A percentile compares a stretch with the other conserved stretches of the same genome.
Evolutionary conservation across 2,797 vertebrate species (phyloP).

Genomic region (Eospalax fontanierii): DNA sequence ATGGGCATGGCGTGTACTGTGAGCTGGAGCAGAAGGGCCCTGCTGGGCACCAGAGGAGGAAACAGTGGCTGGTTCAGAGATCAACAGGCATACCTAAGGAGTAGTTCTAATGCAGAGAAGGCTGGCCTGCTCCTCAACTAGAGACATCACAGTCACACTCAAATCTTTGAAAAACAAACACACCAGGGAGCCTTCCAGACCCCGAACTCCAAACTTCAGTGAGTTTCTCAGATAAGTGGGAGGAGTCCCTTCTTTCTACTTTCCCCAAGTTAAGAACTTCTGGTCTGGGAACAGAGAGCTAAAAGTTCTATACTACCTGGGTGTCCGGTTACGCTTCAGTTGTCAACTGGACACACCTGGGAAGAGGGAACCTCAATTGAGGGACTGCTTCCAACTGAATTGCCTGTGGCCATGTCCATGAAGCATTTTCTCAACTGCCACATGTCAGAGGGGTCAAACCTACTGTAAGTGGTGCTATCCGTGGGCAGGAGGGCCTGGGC

Average conservation of each 20-base stretch:
- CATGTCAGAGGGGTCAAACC: too few species aligned
- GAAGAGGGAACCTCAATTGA: too few species aligned
- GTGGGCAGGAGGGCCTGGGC: too few species aligned
- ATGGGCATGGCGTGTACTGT: not conserved
- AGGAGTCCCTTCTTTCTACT: not conserved
- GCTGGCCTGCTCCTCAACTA: slow-evolving; percentile 3
- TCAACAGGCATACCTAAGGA: not conserved
- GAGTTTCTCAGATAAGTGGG: not conserved
- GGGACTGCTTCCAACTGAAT: too few species aligned
- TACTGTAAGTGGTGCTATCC: too few species aligned
- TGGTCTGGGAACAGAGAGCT: not conserved
- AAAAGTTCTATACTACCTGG: not conserved
- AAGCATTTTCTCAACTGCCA: too few species aligned
- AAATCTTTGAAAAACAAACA: not conserved
- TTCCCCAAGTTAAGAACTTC: not conserved
- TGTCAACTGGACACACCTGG: too few species aligned
- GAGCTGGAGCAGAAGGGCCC: not conserved
- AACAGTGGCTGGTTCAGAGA: not conserved
- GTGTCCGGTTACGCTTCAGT: too few species aligned
- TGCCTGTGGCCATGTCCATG: too few species aligned
- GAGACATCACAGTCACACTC: not conserved
- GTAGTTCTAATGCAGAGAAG: not conserved
- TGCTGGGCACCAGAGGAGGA: not conserved
- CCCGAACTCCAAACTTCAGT: not conserved
- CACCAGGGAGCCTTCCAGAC: not conserved